A percentile compares a stretch with the other conserved stretches of the same genome.
phyloP scores from a whole-genome alignment of 2,797 vertebrate genomes.

The Mus minutoides region DNA sequence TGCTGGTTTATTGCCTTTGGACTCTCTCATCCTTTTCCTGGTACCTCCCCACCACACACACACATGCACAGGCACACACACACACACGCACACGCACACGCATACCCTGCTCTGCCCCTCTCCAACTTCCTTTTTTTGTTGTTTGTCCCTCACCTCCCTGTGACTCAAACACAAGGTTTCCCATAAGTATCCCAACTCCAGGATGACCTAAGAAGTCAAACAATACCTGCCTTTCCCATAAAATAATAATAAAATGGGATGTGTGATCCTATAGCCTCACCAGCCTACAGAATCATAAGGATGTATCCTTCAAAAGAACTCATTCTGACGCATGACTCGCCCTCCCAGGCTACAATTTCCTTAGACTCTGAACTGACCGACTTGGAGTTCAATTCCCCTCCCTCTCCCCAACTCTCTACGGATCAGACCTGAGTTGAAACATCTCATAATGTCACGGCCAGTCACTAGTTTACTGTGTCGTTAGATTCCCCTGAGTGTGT shows the following conservation, averaged over 20 bases:
- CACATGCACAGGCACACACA: background rate
- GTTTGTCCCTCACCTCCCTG: background rate
- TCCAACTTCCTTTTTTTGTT: background rate
- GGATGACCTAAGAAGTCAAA: background rate
- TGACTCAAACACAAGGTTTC: conserved; percentile 3
- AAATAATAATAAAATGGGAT: background rate
- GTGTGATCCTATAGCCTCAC: no score
- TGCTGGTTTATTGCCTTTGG: background rate
- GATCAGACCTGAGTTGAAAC: background rate
- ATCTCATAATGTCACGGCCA: background rate
- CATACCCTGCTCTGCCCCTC: background rate
- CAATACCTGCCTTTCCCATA: background rate
- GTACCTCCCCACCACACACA: background rate
- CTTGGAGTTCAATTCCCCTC: background rate
- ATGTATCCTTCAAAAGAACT: background rate
- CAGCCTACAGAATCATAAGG: background rate
- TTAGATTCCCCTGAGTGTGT: background rate
- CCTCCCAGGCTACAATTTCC: background rate
- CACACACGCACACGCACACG: background rate
- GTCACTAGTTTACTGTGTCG: background rate
- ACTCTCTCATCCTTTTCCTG: background rate
- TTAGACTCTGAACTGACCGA: background rate
- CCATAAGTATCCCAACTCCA: background rate
- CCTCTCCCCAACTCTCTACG: no score
- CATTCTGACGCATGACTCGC: background rate